Base-by-base conservation (phyloP, 2,797 vertebrate genomes). In the Mastacembelus armatus region DNA sequence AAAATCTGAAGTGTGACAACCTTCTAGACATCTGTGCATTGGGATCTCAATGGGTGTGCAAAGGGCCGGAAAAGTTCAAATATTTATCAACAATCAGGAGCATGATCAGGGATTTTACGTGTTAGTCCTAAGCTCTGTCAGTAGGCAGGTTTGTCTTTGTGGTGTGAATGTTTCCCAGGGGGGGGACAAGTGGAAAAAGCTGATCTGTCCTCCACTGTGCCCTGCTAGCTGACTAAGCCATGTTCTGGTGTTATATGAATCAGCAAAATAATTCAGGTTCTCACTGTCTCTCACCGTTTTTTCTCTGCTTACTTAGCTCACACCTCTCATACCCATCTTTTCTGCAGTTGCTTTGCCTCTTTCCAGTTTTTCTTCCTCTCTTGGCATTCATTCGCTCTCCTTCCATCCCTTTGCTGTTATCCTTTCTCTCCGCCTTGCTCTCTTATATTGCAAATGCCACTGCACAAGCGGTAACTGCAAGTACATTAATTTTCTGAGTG, bases 251-350 rank as follows among this genome's bases (percentile, higher is more conserved):
- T 78, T 68, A 0, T 55, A 30, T 74, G 77, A 84, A 76, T 88
- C 86, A 88, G 89, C 86, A 87, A 66, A 84, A 86, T 78, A 66
- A 45, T 71, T 74, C 54, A 58, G 66, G 64, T 56, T 70, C 32
- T 54, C 58, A 62, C 43, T 18, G 26, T 75, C 40, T 74, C 64
- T 48, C 57, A 52, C 66, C 71, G 64, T 39, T 40, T 35, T 59
- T 21, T 26, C 26, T 33, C 27, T 9, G 48, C 48, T 24, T 21
- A 24, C 42, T 43, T 26, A 4, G 26, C 66, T 50, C 63, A 10
- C 30, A 11, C 11, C 22, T 15, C 22, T 14, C 32, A 6, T 8
- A 7, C 42, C 29, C 1, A 19, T 32, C 39, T 59, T 59, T 49
- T 51, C 56, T 54, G 39, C 54, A 32, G n/a, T 66, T n/a, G n/a